Conservation (phyloP, 2,888 invertebrate genomes). For the Campopleginae sp. region DNA sequence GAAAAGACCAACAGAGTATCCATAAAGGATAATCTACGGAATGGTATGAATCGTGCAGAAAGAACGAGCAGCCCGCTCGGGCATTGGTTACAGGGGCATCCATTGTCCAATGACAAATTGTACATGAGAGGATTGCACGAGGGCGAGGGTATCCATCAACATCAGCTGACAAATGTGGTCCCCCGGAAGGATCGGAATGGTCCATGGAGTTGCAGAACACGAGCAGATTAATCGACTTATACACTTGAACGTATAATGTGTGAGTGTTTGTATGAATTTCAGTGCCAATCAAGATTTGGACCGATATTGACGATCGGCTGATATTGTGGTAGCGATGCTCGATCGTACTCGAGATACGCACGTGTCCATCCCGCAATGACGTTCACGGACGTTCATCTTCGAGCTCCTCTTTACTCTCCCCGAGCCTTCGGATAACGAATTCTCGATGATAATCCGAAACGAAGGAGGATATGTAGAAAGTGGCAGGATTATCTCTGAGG, state of each 20-base stretch:
- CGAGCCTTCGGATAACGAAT: conserved; percentile 49
- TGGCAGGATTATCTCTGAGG: conserved; percentile 28
- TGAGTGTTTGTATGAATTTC: background rate
- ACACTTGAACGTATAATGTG: background rate
- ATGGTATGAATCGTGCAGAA: background rate
- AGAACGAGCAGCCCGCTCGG: conserved; percentile 13
- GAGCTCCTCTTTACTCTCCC: background rate
- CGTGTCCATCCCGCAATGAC: conserved; percentile 1
- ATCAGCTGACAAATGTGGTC: conserved; percentile 68
- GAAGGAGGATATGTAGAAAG: conserved; percentile 1
- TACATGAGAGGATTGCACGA: conserved; percentile 70
- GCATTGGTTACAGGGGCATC: conserved; percentile 57
- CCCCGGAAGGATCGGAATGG: background rate
- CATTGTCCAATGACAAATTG: conserved; percentile 79
- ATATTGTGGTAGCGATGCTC: conserved; percentile 43
- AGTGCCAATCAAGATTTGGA: conserved; percentile 52
- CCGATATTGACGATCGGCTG: conserved; percentile 32
- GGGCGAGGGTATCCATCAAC: conserved; percentile 76
- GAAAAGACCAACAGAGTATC: conserved; percentile 1
- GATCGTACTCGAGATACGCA: conserved; percentile 29
- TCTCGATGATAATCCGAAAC: conserved; percentile 54
- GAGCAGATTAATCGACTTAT: conserved; percentile 63
- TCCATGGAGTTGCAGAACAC: conserved; percentile 17
- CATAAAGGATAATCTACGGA: background rate
- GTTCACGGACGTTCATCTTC: conserved; percentile 12